Conservation (phyloP, 2,797 vertebrate genomes). For the Harpagifer antarcticus region DNA sequence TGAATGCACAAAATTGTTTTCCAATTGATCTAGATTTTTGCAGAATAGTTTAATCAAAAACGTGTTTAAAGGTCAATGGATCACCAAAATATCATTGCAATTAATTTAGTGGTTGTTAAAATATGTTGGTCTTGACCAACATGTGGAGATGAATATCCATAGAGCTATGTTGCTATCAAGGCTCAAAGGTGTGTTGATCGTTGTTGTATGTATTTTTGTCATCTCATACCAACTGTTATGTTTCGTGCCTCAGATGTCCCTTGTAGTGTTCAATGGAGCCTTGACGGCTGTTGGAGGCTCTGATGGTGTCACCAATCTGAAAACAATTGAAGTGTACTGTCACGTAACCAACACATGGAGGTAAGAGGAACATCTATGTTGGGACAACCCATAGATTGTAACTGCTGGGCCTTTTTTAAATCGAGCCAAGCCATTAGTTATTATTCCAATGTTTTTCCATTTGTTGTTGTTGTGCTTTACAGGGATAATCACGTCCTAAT, state of each 20-base stretch:
- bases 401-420: not conserved
- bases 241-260: slow-evolving; percentile 64
- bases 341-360: slow-evolving; percentile 78
- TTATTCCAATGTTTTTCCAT: slow-evolving; percentile 4
- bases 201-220: not conserved
- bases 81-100: not conserved
- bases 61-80: no score
- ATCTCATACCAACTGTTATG: not conserved
- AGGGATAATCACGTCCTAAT: not conserved
- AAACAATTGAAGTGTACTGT: slow-evolving; percentile 77
- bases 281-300: slow-evolving; percentile 78
- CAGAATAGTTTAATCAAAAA: no score
- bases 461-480: slow-evolving; percentile 13
- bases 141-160: not conserved
- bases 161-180: not conserved
- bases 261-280: slow-evolving; percentile 69
- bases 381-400: not conserved
- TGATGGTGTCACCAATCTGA: slow-evolving; percentile 74
- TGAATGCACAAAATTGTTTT: not conserved
- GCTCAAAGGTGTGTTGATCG: not conserved
- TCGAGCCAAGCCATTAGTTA: not conserved
- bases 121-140: not conserved
- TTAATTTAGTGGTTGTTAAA: not conserved
- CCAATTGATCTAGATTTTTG: not conserved
- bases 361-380: slow-evolving; percentile 41